Percentiles rank a stretch among this genome's conserved stretches.
Evolutionary conservation across 2,888 invertebrate species (phyloP).

Genomic region (Teleiodes luculella): DNA sequence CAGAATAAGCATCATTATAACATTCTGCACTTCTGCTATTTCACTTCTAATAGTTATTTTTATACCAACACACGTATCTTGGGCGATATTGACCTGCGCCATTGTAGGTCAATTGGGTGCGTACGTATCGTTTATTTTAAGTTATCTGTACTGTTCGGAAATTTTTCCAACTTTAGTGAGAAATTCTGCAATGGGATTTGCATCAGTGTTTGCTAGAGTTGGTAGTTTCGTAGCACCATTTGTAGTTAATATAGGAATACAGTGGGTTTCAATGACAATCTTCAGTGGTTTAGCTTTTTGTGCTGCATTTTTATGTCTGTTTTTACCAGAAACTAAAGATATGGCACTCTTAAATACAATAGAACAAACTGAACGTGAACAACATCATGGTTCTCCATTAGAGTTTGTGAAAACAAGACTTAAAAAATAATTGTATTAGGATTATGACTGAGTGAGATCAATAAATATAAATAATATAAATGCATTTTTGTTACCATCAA

Average conservation of each 20-base stretch:
- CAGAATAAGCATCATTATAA: conserved; percentile 47
- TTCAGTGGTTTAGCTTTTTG: conserved; percentile 53
- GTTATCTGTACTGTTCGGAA: conserved; percentile 87
- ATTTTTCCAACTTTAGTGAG: conserved; percentile 88
- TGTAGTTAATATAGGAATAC: conserved; percentile 75
- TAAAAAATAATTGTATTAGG: too few species aligned
- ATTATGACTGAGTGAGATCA: too few species aligned
- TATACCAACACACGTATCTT: conserved; percentile 43
- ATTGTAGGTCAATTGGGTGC: conserved; percentile 87
- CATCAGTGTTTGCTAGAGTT: conserved; percentile 82
- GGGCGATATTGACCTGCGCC: conserved; percentile 82
- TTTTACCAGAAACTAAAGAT: conserved; percentile 64
- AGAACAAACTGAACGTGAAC: conserved; percentile 47
- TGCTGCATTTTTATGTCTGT: conserved; percentile 54
- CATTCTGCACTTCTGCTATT: conserved; percentile 48
- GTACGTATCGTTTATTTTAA: conserved; percentile 81
- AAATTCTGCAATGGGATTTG: conserved; percentile 87
- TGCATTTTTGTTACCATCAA: too few species aligned
- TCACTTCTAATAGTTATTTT: conserved; percentile 57
- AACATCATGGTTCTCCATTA: not conserved
- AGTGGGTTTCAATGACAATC: conserved; percentile 60
- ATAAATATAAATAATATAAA: too few species aligned
- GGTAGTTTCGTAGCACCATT: conserved; percentile 85
- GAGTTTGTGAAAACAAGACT: too few species aligned
- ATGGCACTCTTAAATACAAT: conserved; percentile 61